Evolutionary conservation across 2,797 vertebrate genomes (phyloP), one percentile per base, ranked within the genome.

Genomic region (Lagodon rhomboides): DNA sequence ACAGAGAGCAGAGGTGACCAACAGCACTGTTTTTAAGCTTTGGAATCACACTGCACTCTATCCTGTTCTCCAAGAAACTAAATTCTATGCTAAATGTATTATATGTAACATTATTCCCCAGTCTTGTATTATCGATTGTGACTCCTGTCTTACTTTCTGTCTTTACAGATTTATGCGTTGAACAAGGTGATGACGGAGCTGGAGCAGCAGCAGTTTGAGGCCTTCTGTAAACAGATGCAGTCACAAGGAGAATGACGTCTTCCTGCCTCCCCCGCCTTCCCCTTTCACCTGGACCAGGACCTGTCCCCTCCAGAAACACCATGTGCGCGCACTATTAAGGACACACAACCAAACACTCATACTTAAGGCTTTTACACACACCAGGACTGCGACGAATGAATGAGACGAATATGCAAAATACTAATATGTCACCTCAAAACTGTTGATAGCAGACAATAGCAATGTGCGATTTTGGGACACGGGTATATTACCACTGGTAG

Each of bases 161-260:
- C 12, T 77, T 49, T 20, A 8, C 82, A 98, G 98, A 98, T 99
- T 70, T 99, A 99, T 2, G 97, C 98, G n/a, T 92, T 99, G 85
- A 99, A 99, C 94, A 97, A 98, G 63, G 96, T 98, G 91, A 99
- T 99, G 98, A 99, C 97, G 0, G 98, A 98, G 73, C 91, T 98
- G 93, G 98, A 98, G 83, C 98, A 99, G 94, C 97, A 97, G 91
- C 98, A 99, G 94, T 99, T 99, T 46, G 97, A 99, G 61, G 94
- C 97, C 58, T 99, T 99, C 81, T 98, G 98, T 88, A 98, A 97
- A 90, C 98, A 99, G 94, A 99, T 98, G 98, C 97, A 98, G 89
- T 89, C 95, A 0, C 94, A 97, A 17, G 93, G 93, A 60, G 96
- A 98, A 59, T 98, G 94, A 96, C 15, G 27, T 23, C 34, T 46